Conservation (phyloP, 1,140 invertebrate species). For the Proctacanthus coquilletti region DNA sequence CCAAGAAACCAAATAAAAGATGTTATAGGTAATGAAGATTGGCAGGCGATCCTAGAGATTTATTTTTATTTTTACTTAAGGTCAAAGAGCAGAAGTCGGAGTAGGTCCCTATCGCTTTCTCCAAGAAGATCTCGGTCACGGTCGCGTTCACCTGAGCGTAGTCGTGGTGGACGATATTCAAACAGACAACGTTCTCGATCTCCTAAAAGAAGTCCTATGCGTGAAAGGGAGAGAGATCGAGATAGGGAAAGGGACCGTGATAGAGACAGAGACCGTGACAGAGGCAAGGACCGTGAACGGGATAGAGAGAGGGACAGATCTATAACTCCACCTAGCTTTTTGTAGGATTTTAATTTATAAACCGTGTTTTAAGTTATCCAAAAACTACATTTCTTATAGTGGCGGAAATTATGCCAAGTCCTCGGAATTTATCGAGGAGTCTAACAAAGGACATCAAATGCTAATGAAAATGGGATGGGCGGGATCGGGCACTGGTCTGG, state of each 20-base stretch:
- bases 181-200: conserved; percentile 21
- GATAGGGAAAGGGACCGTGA: conserved; percentile 15
- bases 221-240: conserved; percentile 14
- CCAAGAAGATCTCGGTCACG: conserved; percentile 42
- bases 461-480: conserved; percentile 93
- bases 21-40: conserved; percentile 17
- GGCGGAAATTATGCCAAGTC: conserved; percentile 32
- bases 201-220: conserved; percentile 23
- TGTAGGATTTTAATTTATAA: conserved; percentile 37
- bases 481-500: conserved; percentile 65
- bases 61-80: conserved; percentile 16
- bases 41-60: no score
- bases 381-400: conserved; percentile 12
- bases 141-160: conserved; percentile 31
- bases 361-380: conserved; percentile 1
- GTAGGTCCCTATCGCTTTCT: conserved; percentile 36
- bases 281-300: conserved; percentile 2
- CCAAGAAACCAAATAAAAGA: conserved; percentile 28
- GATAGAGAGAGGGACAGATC: conserved; percentile 38
- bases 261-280: not conserved
- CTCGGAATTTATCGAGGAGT: conserved; percentile 54
- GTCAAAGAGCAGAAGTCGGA: conserved; percentile 39
- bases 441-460: conserved; percentile 91
- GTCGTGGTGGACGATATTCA: conserved; percentile 29
- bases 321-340: conserved; percentile 64